Base-by-base conservation (phyloP, 35 echinoderm and acorn worm genomes). In the Stichopus chloronotus region DNA sequence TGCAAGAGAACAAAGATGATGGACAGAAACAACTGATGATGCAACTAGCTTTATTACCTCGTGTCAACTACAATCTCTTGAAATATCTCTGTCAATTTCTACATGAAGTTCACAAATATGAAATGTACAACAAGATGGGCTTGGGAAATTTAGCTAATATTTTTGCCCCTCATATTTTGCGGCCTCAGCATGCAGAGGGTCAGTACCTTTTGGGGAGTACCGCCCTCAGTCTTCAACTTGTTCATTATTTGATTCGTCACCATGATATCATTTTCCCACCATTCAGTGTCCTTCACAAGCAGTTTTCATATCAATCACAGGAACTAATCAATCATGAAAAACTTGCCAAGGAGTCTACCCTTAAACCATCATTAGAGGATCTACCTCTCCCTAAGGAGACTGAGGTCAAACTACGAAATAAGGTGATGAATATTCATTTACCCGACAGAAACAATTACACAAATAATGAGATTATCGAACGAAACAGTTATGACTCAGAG, bases 111-210 rank as follows among this genome's bases (percentile, higher is more conserved):
- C 93, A 96, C 57, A 88, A 81, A 56, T 88, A 95, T 53, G 90
- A 96, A 55, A 61, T 58, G 8, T 88, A 94, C 23, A 99, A 99
- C 84, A 96, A 99, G 84, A 99, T 99, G 97, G 88, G 93, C 68
- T 88, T 99, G 22, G 95, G 97, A 24, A 99, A 96, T 78, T 92
- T 99, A 55, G 97, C 97, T 5, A 99, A 96, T 78, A 94, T 99
- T 78, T 99, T 99, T 90, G 97, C 95, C 21, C 97, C 97, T 7
- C 95, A 99, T 65, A 99, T 99, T 58, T 82, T 99, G 21, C 93
- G 97, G 21, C 93, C 97, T 5, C 88, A 96, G 57, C 92, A 96
- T 65, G 97, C 95, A 4, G 94, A 96, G 82, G 93, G 95, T 6
- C 60, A 88, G 17, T 94, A 93, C 55, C 61, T 99, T 58, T 72